phyloP scores from a whole-genome alignment of 92 coral and sea anemone species.

The Phenganax stokvisi region DNA sequence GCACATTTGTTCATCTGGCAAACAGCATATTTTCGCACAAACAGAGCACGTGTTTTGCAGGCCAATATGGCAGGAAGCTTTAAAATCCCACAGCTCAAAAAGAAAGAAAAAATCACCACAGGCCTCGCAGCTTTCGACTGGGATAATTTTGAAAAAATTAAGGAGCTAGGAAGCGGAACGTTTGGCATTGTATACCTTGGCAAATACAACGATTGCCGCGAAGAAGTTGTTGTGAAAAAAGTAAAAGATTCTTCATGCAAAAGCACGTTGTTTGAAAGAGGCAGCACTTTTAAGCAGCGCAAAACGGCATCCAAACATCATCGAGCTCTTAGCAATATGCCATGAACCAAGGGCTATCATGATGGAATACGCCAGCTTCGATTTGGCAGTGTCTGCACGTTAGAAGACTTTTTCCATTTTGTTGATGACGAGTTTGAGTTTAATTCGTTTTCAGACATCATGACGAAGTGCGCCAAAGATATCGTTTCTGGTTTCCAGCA shows the following conservation, averaged over 20 bases:
- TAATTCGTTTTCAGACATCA: constrained; percentile 41
- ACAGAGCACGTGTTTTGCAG: neutral
- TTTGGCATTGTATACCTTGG: constrained; percentile 12
- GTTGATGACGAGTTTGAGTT: constrained; percentile 46
- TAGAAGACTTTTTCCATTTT: constrained; percentile 44
- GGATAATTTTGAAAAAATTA: neutral
- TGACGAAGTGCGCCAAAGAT: constrained; percentile 42
- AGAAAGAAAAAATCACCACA: neutral
- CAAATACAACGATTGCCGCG: neutral
- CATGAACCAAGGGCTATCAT: constrained; percentile 40
- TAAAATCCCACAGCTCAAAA: neutral
- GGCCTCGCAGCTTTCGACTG: neutral
- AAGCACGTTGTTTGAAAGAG: constrained; percentile 33
- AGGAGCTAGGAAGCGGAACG: constrained; percentile 22
- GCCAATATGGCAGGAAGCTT: constrained; percentile 11
- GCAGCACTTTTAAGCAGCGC: constrained; percentile 35
- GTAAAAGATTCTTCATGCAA: constrained; percentile 32
- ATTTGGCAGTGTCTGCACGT: constrained; percentile 37
- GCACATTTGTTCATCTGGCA: too few species aligned
- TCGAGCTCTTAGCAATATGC: constrained; percentile 35
- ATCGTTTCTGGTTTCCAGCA: constrained; percentile 23
- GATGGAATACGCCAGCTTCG: constrained; percentile 50
- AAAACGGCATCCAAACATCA: constrained; percentile 35
- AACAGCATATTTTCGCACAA: too few species aligned
- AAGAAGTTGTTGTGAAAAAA: constrained; percentile 30